Percentiles rank a stretch among this genome's conserved stretches.
Conservation (phyloP, 2,888 invertebrate species). For the Rhagophthalmus giganteus region DNA sequence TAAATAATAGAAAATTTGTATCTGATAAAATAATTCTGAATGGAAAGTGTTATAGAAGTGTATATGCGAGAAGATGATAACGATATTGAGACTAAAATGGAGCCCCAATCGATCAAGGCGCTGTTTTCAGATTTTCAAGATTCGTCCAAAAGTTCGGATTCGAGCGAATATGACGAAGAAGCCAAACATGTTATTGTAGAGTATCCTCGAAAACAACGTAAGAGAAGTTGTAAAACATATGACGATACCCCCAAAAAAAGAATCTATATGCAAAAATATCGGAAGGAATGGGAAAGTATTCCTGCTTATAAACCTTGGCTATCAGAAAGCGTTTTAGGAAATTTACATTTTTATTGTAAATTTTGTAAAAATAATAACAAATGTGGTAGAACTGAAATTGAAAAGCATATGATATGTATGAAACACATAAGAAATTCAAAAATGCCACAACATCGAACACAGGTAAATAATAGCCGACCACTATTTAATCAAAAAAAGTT, state of each 20-base stretch:
- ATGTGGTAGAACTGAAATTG: constrained; percentile 50
- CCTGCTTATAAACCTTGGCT: constrained; percentile 51
- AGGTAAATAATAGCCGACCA: constrained; percentile 11
- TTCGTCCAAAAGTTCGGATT: constrained; percentile 3
- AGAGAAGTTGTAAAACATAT: constrained; percentile 13
- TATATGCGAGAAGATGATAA: constrained; percentile 19
- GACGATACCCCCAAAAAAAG: constrained; percentile 28
- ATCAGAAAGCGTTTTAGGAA: constrained; percentile 49
- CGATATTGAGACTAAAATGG: constrained; percentile 13
- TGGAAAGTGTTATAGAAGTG: constrained; percentile 25
- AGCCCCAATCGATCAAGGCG: constrained; percentile 20
- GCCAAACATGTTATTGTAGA: constrained; percentile 2
- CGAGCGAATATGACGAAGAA: constrained; percentile 9
- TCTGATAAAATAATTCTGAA: not conserved
- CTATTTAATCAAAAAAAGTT: not conserved
- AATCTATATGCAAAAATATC: constrained; percentile 49
- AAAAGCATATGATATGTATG: constrained; percentile 50
- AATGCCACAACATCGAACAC: constrained; percentile 17
- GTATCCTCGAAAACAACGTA: constrained; percentile 17
- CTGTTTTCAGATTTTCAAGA: constrained; percentile 22
- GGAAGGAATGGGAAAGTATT: constrained; percentile 51
- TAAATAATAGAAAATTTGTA: not conserved
- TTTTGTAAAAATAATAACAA: constrained; percentile 52
- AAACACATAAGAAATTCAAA: constrained; percentile 45
- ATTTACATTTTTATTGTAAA: constrained; percentile 51